Percentiles rank a stretch among this genome's conserved stretches.
These are phyloP conservation scores for Stigmatopora argus DNA, from an alignment of 2,113 vertebrate species.

Conservation along the genomic window DNA sequence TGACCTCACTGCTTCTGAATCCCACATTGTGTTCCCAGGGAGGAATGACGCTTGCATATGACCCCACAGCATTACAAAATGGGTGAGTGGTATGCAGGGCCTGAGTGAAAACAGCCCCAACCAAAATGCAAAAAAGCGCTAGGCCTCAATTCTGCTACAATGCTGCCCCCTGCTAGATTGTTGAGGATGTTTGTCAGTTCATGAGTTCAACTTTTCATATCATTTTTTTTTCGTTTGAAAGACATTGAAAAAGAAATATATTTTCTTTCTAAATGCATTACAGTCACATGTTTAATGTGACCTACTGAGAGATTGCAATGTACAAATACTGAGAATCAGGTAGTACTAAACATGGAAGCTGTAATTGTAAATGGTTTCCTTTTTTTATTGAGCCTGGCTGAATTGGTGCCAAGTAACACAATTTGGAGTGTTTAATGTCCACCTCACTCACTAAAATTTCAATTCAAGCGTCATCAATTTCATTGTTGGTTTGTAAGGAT, in stretches of 20 bases:
- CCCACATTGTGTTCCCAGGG: constrained; percentile 72
- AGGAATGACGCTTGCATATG: constrained; percentile 88
- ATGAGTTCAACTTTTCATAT: background rate
- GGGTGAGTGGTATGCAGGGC: constrained; percentile 76
- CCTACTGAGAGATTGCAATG: background rate
- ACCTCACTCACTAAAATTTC: background rate
- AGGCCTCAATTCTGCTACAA: background rate
- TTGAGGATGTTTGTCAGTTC: background rate
- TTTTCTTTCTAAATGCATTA: no score
- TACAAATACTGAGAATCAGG: background rate
- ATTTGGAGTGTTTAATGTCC: background rate
- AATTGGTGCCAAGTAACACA: background rate
- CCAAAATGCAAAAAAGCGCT: constrained; percentile 33
- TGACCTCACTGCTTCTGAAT: constrained; percentile 61
- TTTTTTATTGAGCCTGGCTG: background rate
- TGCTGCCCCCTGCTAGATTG: constrained; percentile 46
- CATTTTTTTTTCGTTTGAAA: background rate
- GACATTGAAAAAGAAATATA: background rate
- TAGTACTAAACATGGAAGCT: background rate
- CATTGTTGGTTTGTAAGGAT: background rate
- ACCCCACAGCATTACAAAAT: constrained; percentile 88
- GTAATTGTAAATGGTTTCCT: background rate
- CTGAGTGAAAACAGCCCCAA: constrained; percentile 58
- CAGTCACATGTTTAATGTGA: background rate
- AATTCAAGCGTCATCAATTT: background rate